A percentile compares a stretch with the other conserved stretches of the same genome.
These are phyloP conservation scores for Sardinella longiceps DNA, from an alignment of 2,797 vertebrate species.

Conservation along the genomic window DNA sequence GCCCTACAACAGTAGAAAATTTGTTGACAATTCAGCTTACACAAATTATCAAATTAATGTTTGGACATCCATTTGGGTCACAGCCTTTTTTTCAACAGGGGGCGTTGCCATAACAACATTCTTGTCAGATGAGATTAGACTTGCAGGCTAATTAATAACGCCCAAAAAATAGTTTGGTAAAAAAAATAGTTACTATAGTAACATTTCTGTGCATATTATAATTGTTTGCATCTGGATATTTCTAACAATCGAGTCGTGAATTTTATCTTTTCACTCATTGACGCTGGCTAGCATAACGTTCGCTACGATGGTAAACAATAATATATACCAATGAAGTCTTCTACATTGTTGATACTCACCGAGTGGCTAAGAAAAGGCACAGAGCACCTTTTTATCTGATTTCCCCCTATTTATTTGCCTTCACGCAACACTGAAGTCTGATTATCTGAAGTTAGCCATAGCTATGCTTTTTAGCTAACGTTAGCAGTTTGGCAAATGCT, in stretches of 20 bases:
- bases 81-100: neutral
- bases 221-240: neutral
- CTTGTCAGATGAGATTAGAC: neutral
- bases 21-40: neutral
- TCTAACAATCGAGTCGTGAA: neutral
- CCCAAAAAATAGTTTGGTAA: neutral
- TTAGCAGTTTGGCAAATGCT: neutral
- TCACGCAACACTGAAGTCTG: neutral
- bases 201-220: neutral
- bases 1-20: neutral
- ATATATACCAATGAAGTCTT: neutral
- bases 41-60: neutral
- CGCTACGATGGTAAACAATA: neutral
- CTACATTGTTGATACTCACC: neutral
- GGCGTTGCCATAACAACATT: constrained; percentile 17
- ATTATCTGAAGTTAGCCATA: constrained; percentile 8
- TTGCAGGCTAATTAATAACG: neutral
- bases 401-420: neutral
- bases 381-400: neutral
- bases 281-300: neutral
- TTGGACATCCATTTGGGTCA: neutral
- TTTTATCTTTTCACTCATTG: neutral
- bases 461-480: neutral
- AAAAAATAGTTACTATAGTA: neutral
- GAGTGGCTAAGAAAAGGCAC: neutral